phyloP scores from a whole-genome alignment of 2,113 vertebrate genomes.

The Chrysochloris asiatica region DNA sequence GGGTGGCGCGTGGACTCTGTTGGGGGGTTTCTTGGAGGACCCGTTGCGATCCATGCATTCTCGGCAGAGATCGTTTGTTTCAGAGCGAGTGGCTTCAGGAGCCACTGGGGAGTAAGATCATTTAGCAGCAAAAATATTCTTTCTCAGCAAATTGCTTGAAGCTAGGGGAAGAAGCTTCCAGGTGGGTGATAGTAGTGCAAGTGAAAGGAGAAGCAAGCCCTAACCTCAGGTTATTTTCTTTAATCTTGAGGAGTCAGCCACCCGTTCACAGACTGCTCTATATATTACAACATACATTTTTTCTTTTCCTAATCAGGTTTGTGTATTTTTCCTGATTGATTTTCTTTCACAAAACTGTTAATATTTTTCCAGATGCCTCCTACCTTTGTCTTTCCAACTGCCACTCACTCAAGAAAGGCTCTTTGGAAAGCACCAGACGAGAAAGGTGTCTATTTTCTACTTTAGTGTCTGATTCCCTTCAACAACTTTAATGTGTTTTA shows the following conservation, averaged over 20 bases:
- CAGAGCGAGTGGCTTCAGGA: slow-evolving; percentile 69
- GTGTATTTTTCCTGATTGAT: slow-evolving; percentile 78
- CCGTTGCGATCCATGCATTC: slow-evolving; percentile 64
- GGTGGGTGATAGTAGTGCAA: slow-evolving; percentile 72
- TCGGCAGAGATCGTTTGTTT: slow-evolving; percentile 79
- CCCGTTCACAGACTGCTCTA: slow-evolving; percentile 65
- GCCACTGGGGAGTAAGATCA: slow-evolving; percentile 69
- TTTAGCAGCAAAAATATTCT: slow-evolving; percentile 79
- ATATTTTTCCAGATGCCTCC: slow-evolving; percentile 78
- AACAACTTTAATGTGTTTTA: not conserved
- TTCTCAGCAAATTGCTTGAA: slow-evolving; percentile 78
- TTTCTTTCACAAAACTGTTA: slow-evolving; percentile 74
- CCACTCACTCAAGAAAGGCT: not conserved
- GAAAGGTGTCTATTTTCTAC: not conserved
- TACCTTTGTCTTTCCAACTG: slow-evolving; percentile 58
- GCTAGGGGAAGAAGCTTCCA: slow-evolving; percentile 73
- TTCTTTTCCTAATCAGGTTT: slow-evolving; percentile 78
- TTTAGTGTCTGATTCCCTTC: not conserved
- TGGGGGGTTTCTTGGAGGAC: slow-evolving; percentile 68
- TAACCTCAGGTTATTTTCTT: slow-evolving; percentile 81
- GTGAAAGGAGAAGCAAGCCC: slow-evolving; percentile 64
- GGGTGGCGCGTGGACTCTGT: fast-evolving
- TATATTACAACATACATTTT: slow-evolving; percentile 46
- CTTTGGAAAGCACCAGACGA: not conserved
- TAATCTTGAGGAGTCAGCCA: slow-evolving; percentile 79